phyloP scores from a whole-genome alignment of 2,888 invertebrate species.

The Euproctis similis region DNA sequence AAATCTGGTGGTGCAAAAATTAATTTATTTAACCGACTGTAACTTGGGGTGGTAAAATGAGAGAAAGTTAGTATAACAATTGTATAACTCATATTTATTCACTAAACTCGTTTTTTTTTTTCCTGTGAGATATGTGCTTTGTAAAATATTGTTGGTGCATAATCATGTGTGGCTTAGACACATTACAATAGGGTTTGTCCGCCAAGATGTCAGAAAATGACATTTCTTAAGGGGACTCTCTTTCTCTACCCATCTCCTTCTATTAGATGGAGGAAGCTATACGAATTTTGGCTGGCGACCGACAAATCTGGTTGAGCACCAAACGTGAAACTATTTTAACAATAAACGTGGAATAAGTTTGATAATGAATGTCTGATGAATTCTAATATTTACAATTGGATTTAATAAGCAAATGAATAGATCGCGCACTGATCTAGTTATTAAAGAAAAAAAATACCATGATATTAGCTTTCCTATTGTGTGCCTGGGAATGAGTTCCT shows the following conservation, averaged over 20 bases:
- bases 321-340: constrained; percentile 26
- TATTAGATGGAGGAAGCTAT: constrained; percentile 32
- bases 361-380: constrained; percentile 17
- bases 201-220: constrained; percentile 54
- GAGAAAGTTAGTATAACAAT: constrained; percentile 56
- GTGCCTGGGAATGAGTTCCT: too few relatives aligned
- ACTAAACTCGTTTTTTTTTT: constrained; percentile 60
- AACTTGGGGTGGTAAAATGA: constrained; percentile 37
- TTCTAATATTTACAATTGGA: constrained; percentile 13
- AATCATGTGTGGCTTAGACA: constrained; percentile 58
- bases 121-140: constrained; percentile 46
- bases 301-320: constrained; percentile 19
- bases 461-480: too few relatives aligned
- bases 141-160: constrained; percentile 50
- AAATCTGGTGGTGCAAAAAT: too few relatives aligned
- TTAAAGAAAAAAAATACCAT: too few relatives aligned
- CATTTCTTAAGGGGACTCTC: constrained; percentile 48
- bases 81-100: constrained; percentile 51
- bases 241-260: too few relatives aligned
- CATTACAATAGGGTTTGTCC: constrained; percentile 45
- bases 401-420: constrained; percentile 10
- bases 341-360: constrained; percentile 14
- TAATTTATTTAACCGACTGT: constrained; percentile 37
- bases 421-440: too few relatives aligned
- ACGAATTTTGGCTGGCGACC: too few relatives aligned